Evolutionary conservation across 2,113 vertebrate species (phyloP).

Genomic region (Gallinago undulata): DNA sequence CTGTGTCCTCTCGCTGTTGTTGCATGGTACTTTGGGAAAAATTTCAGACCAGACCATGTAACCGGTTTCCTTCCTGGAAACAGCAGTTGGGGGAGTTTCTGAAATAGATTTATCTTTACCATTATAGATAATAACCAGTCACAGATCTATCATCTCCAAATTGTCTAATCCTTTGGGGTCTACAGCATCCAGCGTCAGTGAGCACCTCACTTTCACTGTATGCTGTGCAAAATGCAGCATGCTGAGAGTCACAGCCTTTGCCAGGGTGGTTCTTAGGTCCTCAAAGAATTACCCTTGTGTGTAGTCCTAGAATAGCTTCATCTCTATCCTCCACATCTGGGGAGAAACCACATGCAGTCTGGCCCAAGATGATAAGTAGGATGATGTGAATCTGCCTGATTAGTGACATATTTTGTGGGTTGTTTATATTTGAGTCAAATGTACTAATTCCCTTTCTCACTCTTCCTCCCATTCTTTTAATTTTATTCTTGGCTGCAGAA

Average conservation of each 20-base stretch:
- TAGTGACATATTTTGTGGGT: slow-evolving; percentile 9
- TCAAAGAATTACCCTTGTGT: neutral
- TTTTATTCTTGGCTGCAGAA: slow-evolving; percentile 38
- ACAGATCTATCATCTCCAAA: neutral
- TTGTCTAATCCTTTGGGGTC: neutral
- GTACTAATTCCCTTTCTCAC: neutral
- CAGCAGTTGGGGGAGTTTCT: neutral
- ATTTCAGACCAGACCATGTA: neutral
- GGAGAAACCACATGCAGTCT: neutral
- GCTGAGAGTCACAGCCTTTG: neutral
- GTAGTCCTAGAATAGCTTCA: neutral
- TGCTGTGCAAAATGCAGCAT: neutral
- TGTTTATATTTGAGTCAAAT: slow-evolving; percentile 15
- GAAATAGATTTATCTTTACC: neutral
- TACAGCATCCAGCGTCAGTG: neutral
- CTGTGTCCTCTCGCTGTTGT: neutral
- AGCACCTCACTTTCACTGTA: neutral
- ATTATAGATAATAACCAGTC: neutral
- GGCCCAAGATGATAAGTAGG: neutral
- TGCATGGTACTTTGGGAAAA: neutral
- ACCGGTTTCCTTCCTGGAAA: neutral
- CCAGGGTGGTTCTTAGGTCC: neutral
- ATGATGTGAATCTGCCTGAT: slow-evolving; percentile 9
- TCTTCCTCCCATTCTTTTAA: neutral
- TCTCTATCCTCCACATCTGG: neutral